Evolutionary conservation across 2,888 invertebrate species (phyloP), one percentile per base, ranked within the genome.

Genomic region (Lordiphosa andalusiaca): DNA sequence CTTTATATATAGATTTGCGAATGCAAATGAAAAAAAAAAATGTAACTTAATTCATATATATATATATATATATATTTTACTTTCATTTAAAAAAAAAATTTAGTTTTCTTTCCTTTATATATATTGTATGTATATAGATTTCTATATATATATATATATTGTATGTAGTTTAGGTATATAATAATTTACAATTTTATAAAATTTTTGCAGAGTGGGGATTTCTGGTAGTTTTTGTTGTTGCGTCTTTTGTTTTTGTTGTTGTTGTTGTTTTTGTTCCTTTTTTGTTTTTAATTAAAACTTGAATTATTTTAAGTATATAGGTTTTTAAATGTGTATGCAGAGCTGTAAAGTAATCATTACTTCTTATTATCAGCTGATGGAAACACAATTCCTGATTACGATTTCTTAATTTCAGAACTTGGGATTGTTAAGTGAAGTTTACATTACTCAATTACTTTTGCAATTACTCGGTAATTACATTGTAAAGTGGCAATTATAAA

Each of bases 101-200:
- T 47, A 25, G 41, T 38, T 16, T 48, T 7, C 50, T 67, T 66
- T 47, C 1, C 5, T 6, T 54, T 41, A 51, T 12, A 19, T 12
- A 19, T 39, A 52, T 63, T 63, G 7, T 25, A 25, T 23, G 36
- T 53, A 16, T 53, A 23, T 41, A 37, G 42, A 30, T 21, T 38
- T 12, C 44, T 60, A 49, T 46, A 53, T 60, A 35, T 41, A 23
- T 52, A 9, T 53, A 55, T 49, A 38, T 6, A 46, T 44, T 48
- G 44, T 54, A 40, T 48, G 40, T 46, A 41, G 25, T 42, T 41
- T 33, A 30, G 30, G 30, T 30, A 30, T 30, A 30, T 51, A 53
- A 57, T 67, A 67, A 67, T 75, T 75, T 75, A 83, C 81, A 83
- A 83, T 80, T 80, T 67, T 76, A 72, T 76, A 73, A 83, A 83